Evolutionary conservation across 2,113 vertebrate species (phyloP).

Genomic region (Poeciliopsis prolifica): DNA sequence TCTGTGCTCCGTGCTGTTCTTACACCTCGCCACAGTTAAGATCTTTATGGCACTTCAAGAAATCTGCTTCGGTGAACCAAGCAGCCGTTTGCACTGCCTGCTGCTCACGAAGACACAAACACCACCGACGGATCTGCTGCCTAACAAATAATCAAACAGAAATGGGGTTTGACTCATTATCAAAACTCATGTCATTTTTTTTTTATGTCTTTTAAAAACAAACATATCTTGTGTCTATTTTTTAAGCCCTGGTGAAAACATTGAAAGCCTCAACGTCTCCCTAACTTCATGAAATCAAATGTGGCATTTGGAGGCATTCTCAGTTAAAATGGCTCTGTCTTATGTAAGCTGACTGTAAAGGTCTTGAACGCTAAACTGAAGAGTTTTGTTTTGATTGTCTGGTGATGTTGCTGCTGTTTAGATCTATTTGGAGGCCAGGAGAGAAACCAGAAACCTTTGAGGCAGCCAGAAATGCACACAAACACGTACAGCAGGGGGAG

Average conservation of each 20-base stretch:
- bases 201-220: neutral
- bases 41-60: slow-evolving; percentile 60
- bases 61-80: slow-evolving; percentile 55
- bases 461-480: slow-evolving; percentile 16
- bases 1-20: slow-evolving; percentile 47
- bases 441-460: slow-evolving; percentile 33
- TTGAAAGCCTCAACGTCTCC: too few relatives aligned
- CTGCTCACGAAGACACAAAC: slow-evolving; percentile 39
- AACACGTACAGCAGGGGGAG: slow-evolving; percentile 2
- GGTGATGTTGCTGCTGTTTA: slow-evolving; percentile 1
- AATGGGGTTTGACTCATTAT: slow-evolving; percentile 6
- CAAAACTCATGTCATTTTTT: neutral
- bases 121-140: slow-evolving; percentile 22
- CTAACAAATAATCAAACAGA: slow-evolving; percentile 25
- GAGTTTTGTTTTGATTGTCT: slow-evolving; percentile 20
- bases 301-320: slow-evolving; percentile 5
- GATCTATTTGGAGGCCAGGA: slow-evolving; percentile 35
- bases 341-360: neutral
- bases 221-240: neutral
- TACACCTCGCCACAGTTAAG: slow-evolving; percentile 60
- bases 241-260: neutral
- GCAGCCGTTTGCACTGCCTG: slow-evolving; percentile 53
- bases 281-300: neutral
- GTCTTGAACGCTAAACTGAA: neutral
- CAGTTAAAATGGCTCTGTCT: neutral